Evolutionary conservation across 1,140 invertebrate genomes (phyloP), one percentile per base, ranked within the genome.

Genomic region (Lepidostoma basale): DNA sequence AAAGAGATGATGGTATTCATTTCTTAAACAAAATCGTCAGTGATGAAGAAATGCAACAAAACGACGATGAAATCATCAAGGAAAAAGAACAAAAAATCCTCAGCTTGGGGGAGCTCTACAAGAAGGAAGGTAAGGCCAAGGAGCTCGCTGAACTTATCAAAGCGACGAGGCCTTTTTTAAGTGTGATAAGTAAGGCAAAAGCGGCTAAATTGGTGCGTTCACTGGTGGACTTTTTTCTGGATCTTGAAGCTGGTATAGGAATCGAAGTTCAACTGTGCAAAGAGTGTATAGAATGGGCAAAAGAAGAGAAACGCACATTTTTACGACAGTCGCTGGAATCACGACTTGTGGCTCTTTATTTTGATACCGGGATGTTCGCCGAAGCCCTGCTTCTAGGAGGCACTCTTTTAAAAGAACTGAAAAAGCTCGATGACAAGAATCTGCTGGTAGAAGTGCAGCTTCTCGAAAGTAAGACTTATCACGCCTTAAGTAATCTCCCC

Each of bases 201-300:
- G 98, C 98, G 64, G 97, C 97, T 0, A 99, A 99, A 83, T 83
- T 99, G 64, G 97, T 99, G 0, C 88, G 97, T 68, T 93, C 94
- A 9, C 83, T 99, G 49, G 97, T 99, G 5, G 98, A 99, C 81
- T 91, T 97, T 83, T 99, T 99, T 81, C 83, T 99, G 45, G 97
- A 98, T 81, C 89, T 99, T 79, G 96, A 98, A 81, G 94, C 93
- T 69, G 91, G 90, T 30, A 97, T 94, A 73, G 96, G 95, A 28
- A 92, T 94, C 64, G 96, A 95, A 85, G 90, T 92, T 28, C 92
- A 95, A 79, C 82, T 96, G 36, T 94, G 91, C 78, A 92, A 96
- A 84, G 97, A 99, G 83, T 99, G 97, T 83, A 99, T 99, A 84
- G 94, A 98, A 84, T 99, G 98, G 98, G 97, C 98, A 16, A 97